Evolutionary conservation across 92 coral and sea anemone genomes (phyloP).

Genomic region (Phymanthus crucifer): DNA sequence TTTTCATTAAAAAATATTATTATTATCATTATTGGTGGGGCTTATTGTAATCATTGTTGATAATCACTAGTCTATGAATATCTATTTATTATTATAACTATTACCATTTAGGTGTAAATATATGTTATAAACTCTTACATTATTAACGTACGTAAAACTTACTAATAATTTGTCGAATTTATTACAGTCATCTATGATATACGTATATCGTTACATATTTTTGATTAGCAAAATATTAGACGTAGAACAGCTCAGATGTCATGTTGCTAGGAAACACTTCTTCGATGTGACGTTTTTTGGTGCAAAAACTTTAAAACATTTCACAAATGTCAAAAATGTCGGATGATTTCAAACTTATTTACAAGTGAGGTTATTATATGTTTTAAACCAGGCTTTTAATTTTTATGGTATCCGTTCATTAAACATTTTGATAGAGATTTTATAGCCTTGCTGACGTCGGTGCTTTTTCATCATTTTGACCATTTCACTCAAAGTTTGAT

Average conservation of each 20-base stretch:
- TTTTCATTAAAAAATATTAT: too few species aligned
- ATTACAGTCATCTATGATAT: too few species aligned
- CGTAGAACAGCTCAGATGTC: background rate
- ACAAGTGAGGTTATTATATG: slow-evolving; percentile 11
- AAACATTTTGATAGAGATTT: slow-evolving; percentile 4
- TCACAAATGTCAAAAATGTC: slow-evolving; percentile 20
- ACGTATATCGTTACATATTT: background rate
- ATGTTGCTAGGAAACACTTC: background rate
- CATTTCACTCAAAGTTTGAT: slow-evolving; percentile 1
- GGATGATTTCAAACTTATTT: slow-evolving; percentile 13
- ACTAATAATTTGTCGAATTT: background rate
- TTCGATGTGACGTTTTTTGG: background rate
- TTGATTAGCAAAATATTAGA: background rate
- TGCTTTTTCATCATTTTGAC: background rate
- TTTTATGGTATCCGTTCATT: slow-evolving; percentile 21
- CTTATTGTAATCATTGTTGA: too few species aligned
- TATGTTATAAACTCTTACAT: too few species aligned
- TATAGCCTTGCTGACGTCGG: slow-evolving; percentile 18
- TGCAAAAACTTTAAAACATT: slow-evolving; percentile 1
- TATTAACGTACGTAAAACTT: too few species aligned
- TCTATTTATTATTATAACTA: too few species aligned
- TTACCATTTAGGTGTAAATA: too few species aligned
- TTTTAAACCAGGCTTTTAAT: slow-evolving; percentile 14
- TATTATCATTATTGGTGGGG: too few species aligned
- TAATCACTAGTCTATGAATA: too few species aligned